Evolutionary conservation across 2,113 vertebrate genomes (phyloP).

Genomic region (rabbit (Oryctolagus cuniculus)): DNA sequence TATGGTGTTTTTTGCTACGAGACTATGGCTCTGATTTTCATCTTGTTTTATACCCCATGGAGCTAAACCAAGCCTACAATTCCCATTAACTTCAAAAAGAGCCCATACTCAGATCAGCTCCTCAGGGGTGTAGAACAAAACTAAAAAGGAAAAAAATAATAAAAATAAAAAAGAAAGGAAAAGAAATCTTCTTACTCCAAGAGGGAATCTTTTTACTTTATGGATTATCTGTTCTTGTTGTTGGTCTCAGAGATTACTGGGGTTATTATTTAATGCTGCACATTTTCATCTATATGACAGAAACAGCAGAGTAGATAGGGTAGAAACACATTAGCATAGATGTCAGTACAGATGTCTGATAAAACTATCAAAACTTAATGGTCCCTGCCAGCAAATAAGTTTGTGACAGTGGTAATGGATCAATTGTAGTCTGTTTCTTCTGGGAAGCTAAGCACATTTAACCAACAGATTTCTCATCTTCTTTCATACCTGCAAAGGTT

Average conservation of each 20-base stretch:
- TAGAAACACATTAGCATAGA: conserved; percentile 20
- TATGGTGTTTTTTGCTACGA: conserved; percentile 13
- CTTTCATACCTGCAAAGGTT: background rate
- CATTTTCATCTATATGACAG: conserved; percentile 33
- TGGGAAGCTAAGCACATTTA: background rate
- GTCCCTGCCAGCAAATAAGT: background rate
- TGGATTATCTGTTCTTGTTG: conserved; percentile 16
- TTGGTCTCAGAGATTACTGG: conserved; percentile 24
- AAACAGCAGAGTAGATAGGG: background rate
- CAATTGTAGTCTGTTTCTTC: conserved; percentile 32
- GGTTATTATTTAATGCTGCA: conserved; percentile 29
- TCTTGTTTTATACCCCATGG: conserved; percentile 22
- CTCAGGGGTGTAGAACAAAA: background rate
- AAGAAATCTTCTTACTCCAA: background rate
- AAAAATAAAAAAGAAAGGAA: background rate
- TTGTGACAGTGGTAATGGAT: conserved; percentile 32
- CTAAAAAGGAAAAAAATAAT: background rate
- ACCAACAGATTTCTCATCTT: background rate
- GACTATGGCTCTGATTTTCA: conserved; percentile 43
- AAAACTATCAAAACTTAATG: conserved; percentile 45
- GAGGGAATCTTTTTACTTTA: background rate
- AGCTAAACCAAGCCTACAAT: conserved; percentile 9
- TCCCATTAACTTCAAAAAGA: conserved; percentile 63
- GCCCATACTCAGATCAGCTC: background rate
- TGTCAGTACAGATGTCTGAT: background rate